Conservation (phyloP, 1,140 invertebrate species). For the Bombus breviceps region DNA sequence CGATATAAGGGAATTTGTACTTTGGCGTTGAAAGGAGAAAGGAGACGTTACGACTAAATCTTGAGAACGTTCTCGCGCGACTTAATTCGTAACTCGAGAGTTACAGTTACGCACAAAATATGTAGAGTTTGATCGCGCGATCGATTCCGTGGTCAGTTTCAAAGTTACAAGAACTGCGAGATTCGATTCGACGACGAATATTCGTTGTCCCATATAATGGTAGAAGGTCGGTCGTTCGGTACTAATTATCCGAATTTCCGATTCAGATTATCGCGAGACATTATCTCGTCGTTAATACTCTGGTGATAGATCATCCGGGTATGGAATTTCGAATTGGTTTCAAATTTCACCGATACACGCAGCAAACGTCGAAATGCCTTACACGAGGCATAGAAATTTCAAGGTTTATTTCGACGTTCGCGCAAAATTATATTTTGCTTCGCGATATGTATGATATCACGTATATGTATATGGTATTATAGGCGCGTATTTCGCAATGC, state of each 20-base stretch:
- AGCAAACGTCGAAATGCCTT: no score
- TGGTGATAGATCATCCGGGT: rapidly evolving
- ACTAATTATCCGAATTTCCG: neutral
- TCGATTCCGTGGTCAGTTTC: neutral
- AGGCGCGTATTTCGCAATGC: no score
- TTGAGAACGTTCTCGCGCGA: no score
- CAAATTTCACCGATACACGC: neutral
- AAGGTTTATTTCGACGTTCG: no score
- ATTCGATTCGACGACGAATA: neutral
- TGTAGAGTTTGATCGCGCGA: neutral
- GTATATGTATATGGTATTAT: rapidly evolving
- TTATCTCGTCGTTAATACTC: neutral
- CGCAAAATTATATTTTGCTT: no score
- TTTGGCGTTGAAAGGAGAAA: neutral
- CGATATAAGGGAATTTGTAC: neutral
- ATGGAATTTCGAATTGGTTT: neutral
- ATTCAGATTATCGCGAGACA: neutral
- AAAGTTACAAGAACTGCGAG: neutral
- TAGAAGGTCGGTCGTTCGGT: neutral
- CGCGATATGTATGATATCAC: no score
- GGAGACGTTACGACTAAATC: no score
- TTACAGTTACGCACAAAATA: no score
- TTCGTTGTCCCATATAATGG: neutral
- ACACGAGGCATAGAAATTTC: no score
- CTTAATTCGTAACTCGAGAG: no score